These are phyloP conservation scores for Ibycter americanus DNA, from an alignment of 2,797 vertebrate species.

Conservation along the genomic window DNA sequence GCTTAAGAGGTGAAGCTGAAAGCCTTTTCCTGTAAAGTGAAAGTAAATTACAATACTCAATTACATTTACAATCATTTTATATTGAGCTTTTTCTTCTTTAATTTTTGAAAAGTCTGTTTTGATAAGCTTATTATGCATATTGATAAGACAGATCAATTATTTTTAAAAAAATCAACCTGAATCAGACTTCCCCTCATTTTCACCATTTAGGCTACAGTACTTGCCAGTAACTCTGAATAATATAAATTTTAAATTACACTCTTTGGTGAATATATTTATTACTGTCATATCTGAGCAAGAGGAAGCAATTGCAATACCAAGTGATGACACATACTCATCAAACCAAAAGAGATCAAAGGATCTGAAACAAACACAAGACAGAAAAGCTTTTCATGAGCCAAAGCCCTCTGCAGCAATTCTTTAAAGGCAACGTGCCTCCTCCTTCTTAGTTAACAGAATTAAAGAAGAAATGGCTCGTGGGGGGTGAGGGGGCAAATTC, in stretches of 20 bases:
- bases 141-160: not conserved
- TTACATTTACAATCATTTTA: conserved; percentile 24
- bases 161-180: not conserved
- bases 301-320: conserved; percentile 20
- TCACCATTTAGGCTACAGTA: not conserved
- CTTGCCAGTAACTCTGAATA: conserved; percentile 27
- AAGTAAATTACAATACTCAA: conserved; percentile 53
- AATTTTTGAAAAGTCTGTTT: conserved; percentile 38
- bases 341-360: conserved; percentile 36
- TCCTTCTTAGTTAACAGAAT: not conserved
- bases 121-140: conserved; percentile 16
- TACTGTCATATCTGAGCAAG: conserved; percentile 23
- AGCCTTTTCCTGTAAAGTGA: conserved; percentile 60
- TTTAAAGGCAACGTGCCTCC: not conserved
- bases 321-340: conserved; percentile 31
- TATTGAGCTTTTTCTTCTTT: conserved; percentile 35
- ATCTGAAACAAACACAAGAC: conserved; percentile 24
- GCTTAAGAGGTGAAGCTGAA: conserved; percentile 39
- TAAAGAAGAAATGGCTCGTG: not conserved
- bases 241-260: conserved; percentile 38
- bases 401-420: not conserved
- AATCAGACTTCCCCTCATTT: not conserved
- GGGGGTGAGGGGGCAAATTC: not conserved
- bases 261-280: conserved; percentile 40
- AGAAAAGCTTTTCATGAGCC: not conserved